Evolutionary conservation across 2,888 invertebrate species (phyloP), one percentile per base, ranked within the genome.

Genomic region (Parelbella ahira): DNA sequence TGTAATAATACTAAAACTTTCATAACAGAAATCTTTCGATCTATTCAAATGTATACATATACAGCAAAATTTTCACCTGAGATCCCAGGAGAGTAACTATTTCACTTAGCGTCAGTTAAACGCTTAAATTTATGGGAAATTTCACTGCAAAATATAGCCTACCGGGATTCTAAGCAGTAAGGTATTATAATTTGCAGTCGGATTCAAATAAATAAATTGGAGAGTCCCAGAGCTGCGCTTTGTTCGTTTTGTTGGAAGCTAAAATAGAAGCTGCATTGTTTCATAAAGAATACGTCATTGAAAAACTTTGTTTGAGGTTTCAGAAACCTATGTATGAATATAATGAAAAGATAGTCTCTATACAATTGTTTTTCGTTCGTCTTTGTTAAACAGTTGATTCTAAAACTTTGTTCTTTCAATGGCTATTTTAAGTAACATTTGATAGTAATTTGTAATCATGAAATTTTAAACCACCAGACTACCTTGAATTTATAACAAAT

Each of bases 91-190:
- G 38, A 18, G 1, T 18, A 24, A 30, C 38, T 32, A 39, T 11
- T 39, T 30, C 38, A 39, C 38, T 39, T 39, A 39, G 12, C 30
- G 38, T 39, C 38, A 39, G 24, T 32, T 24, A 32, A 39, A 39
- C 32, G 30, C 32, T 32, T n/a, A n/a, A 39, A 39, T 39, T 39
- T 39, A 39, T 11, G 30, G 38, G 15, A 39, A 39, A 12, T 39
- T 32, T 39, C 11, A 24, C 30, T 23, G 32, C 38, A 18, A 39
- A 39, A 32, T 39, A 39, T 39, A 11, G 30, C 23, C 38, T 11
- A 24, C 23, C 7, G 38, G 38, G 39, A 39, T 7, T 25, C 21
- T 37, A 19, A 37, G 11, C 29, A 12, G 13, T 2, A 6, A n/a
- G 9, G 28, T 15, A 34, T 34, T 28, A 37, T 29, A 28, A 37